phyloP scores from a whole-genome alignment of 1,140 invertebrate species.

The Epicauta chinensis region DNA sequence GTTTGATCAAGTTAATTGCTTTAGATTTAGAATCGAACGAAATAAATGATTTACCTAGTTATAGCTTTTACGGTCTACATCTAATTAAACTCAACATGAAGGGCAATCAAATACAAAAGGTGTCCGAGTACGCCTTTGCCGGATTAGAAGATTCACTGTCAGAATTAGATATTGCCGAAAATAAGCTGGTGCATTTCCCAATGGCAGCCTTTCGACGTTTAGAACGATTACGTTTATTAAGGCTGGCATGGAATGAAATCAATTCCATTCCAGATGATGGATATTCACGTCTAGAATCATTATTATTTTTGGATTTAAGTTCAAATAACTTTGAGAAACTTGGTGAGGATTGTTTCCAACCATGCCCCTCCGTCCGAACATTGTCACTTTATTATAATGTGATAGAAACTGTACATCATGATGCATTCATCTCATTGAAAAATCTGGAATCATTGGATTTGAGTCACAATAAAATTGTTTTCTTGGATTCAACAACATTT shows the following conservation, averaged over 20 bases:
- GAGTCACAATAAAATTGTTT: slow-evolving; percentile 79
- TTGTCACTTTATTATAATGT: slow-evolving; percentile 79
- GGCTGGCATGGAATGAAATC: slow-evolving; percentile 80
- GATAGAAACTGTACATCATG: slow-evolving; percentile 68
- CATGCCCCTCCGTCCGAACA: slow-evolving; percentile 70
- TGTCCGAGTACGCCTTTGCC: slow-evolving; percentile 77
- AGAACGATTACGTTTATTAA: slow-evolving; percentile 62
- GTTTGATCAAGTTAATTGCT: slow-evolving; percentile 62
- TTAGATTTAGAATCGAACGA: slow-evolving; percentile 83
- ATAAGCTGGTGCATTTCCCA: slow-evolving; percentile 75
- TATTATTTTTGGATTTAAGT: slow-evolving; percentile 75
- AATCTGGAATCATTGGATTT: slow-evolving; percentile 79
- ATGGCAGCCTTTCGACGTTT: slow-evolving; percentile 70
- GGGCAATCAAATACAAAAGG: slow-evolving; percentile 66
- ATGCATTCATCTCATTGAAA: slow-evolving; percentile 65
- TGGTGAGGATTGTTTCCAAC: slow-evolving; percentile 66
- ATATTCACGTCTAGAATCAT: slow-evolving; percentile 61
- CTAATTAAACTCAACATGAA: slow-evolving; percentile 79
- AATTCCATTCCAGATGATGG: slow-evolving; percentile 61
- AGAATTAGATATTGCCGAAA: slow-evolving; percentile 80
- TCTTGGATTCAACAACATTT: slow-evolving; percentile 65
- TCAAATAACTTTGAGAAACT: slow-evolving; percentile 77
- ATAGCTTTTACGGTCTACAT: slow-evolving; percentile 78
- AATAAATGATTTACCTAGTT: slow-evolving; percentile 74
- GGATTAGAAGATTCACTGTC: slow-evolving; percentile 72